These are phyloP conservation scores for Aporrectodea caliginosa DNA, from an alignment of 1,140 invertebrate species.

Conservation along the genomic window DNA sequence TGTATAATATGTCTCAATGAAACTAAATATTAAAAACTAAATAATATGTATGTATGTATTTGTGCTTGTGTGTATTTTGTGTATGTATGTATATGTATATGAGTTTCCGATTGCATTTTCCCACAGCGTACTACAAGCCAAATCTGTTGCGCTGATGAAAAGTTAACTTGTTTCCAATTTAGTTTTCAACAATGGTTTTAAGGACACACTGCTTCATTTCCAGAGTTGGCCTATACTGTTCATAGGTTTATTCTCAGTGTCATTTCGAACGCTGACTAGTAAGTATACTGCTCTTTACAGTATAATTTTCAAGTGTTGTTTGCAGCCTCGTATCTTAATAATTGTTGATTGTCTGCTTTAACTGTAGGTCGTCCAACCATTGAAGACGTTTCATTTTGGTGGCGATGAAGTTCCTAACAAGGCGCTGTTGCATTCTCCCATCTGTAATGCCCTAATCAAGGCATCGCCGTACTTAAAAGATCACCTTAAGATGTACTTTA, in stretches of 20 bases:
- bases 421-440: slow-evolving; percentile 41
- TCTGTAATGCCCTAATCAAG: slow-evolving; percentile 32
- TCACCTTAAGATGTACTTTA: neutral
- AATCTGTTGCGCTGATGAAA: neutral
- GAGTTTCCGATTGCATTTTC: too few relatives aligned
- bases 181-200: neutral
- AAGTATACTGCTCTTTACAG: neutral
- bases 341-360: slow-evolving; percentile 41
- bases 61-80: too few relatives aligned
- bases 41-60: too few relatives aligned
- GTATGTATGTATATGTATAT: too few relatives aligned
- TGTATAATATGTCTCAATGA: too few relatives aligned
- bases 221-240: neutral
- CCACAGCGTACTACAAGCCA: too few relatives aligned
- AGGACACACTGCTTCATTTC: neutral
- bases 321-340: slow-evolving; percentile 32
- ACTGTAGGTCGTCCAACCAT: slow-evolving; percentile 38
- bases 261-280: neutral
- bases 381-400: slow-evolving; percentile 46
- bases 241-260: neutral
- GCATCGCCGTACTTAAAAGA: neutral
- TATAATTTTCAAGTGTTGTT: neutral
- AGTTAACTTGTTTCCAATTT: neutral
- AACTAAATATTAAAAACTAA: too few relatives aligned
- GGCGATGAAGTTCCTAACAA: slow-evolving; percentile 45